Percentiles rank a stretch among this genome's conserved stretches.
Evolutionary conservation across 2,888 invertebrate species (phyloP).

Genomic region (Plebejus anna): DNA sequence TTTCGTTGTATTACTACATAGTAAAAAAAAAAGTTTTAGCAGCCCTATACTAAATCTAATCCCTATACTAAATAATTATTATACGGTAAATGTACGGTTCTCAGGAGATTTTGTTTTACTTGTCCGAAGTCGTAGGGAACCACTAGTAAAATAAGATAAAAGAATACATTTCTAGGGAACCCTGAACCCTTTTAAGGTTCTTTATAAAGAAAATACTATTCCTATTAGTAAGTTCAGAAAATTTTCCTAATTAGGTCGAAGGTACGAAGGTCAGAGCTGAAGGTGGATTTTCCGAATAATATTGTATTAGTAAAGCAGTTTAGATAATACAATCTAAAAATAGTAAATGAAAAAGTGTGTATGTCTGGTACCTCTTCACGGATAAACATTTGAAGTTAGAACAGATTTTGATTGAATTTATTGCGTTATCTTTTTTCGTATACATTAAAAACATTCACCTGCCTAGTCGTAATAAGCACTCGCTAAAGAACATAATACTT

Average conservation of each 20-base stretch:
- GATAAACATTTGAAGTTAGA: neutral
- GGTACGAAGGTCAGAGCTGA: neutral
- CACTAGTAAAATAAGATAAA: neutral
- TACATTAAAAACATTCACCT: neutral
- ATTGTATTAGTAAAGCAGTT: neutral
- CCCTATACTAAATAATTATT: no score
- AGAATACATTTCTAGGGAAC: neutral
- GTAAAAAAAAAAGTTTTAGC: no score
- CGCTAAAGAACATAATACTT: neutral
- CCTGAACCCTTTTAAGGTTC: slow-evolving; percentile 2
- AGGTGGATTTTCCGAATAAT: neutral
- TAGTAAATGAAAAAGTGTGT: neutral
- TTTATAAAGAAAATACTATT: neutral
- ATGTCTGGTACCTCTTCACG: no score
- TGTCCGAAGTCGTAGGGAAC: neutral
- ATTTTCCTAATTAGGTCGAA: neutral
- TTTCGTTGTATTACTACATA: neutral
- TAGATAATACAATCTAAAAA: neutral
- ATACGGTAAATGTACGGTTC: neutral
- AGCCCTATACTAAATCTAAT: no score
- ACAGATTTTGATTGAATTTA: neutral
- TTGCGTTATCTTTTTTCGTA: neutral
- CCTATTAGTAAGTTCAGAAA: neutral
- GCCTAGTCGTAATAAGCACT: neutral
- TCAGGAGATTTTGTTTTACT: neutral